These are phyloP conservation scores for Podarcis muralis DNA, from an alignment of 2,113 vertebrate species.

Conservation along the genomic window DNA sequence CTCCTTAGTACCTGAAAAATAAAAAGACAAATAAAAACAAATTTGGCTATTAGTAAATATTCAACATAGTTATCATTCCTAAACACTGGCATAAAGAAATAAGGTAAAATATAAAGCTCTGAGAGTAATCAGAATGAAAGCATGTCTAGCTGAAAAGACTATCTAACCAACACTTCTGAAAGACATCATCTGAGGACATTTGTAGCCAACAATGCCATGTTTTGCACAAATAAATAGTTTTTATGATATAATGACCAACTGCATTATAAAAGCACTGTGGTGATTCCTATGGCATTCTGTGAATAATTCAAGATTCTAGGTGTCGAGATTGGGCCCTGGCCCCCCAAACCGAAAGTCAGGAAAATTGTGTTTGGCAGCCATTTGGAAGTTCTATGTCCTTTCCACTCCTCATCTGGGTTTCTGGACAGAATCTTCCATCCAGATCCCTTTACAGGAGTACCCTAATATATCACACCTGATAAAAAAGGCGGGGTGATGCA, in stretches of 20 bases:
- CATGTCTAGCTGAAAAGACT: background rate
- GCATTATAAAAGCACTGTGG: background rate
- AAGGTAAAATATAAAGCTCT: background rate
- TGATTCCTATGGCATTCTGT: background rate
- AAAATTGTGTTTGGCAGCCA: too few relatives aligned
- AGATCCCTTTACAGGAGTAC: too few relatives aligned
- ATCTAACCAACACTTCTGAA: too few relatives aligned
- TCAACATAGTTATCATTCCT: background rate
- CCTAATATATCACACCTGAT: too few relatives aligned
- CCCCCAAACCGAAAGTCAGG: too few relatives aligned
- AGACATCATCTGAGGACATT: background rate
- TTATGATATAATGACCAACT: background rate
- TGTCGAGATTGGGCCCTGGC: background rate
- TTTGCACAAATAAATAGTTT: background rate
- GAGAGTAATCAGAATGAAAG: background rate
- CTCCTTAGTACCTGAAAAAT: slow-evolving; percentile 81
- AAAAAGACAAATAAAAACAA: slow-evolving; percentile 1
- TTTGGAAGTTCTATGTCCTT: too few relatives aligned
- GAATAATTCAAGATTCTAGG: background rate
- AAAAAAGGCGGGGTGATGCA: too few relatives aligned
- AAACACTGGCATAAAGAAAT: slow-evolving; percentile 24
- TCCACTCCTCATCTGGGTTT: too few relatives aligned
- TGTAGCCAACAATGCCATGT: background rate
- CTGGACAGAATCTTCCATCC: too few relatives aligned
- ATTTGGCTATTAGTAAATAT: background rate